Evolutionary conservation across 2,888 invertebrate species (phyloP), one percentile per base, ranked within the genome.

Genomic region (Zygothrica quintamaculata): DNA sequence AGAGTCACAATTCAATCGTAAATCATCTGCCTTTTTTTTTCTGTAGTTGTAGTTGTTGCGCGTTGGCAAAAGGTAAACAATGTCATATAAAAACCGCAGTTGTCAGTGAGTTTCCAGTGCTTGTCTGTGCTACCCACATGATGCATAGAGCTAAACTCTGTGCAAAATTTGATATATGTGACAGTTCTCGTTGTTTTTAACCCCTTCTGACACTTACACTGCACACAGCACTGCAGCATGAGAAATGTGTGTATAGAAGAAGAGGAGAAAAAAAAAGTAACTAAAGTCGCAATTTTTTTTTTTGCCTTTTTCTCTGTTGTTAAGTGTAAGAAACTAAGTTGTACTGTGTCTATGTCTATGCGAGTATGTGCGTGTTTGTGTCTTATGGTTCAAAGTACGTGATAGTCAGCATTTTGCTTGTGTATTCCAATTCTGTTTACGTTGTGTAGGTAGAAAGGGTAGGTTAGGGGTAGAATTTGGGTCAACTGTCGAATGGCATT

Each of bases 401-500:
- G 77, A 62, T 58, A 67, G 76, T 59, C 66, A 53, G 58, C 56
- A 53, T 55, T 64, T 79, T 56, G 42, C 31, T 13, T 36, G 18
- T 22, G 9, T 22, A 25, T 43, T 22, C 18, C 13, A 8, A 13
- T 43, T 25, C 9, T 12, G 15, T 26, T n/a, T n/a, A n/a, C n/a
- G n/a, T n/a, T n/a, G 1, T 18, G 29, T 8, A n/a, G n/a, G n/a
- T n/a, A n/a, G 33, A 31, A 22, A 2, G 9, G 22, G 13, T 29
- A 37, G 18, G 18, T 22, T 7, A 36, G 60, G 13, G 31, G 36
- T 22, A 42, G 43, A 59, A 79, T 82, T 79, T 74, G 82, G 82
- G 84, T 84, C 82, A 84, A 81, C 81, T 77, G 81, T 84, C 74
- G 82, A 84, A 75, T 84, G 70, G 46, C 77, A 65, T 65, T 80